Evolutionary conservation across 2,113 vertebrate genomes (phyloP).

Genomic region (Seriola aureovittata): DNA sequence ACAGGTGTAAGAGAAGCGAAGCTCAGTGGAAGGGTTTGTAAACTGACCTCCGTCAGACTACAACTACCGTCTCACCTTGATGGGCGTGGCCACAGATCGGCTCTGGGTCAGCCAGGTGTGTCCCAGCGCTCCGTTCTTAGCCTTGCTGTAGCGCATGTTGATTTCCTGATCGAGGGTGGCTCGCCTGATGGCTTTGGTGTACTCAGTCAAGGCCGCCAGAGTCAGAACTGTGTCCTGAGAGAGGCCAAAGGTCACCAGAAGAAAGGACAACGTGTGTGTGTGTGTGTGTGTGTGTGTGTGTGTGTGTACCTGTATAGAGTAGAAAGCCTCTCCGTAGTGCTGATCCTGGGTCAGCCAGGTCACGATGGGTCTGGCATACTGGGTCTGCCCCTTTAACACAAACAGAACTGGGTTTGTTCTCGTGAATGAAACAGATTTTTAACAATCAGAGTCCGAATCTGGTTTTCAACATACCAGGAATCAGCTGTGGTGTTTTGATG

Average conservation of each 20-base stretch:
- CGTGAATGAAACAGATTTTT: no score
- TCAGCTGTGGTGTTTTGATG: no score
- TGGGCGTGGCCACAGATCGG: conserved; percentile 81
- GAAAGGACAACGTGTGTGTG: neutral
- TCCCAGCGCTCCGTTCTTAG: conserved; percentile 70
- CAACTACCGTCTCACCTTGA: conserved; percentile 64
- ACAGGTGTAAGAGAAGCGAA: neutral
- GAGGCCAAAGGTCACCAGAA: conserved; percentile 17
- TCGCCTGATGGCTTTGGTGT: conserved; percentile 79
- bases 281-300: conserved; percentile 4
- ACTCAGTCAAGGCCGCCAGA: conserved; percentile 90
- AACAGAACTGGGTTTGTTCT: no score
- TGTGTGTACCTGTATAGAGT: conserved; percentile 88
- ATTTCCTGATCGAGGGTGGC: conserved; percentile 87
- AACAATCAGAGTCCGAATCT: no score
- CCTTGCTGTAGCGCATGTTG: conserved; percentile 80
- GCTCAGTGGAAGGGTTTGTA: no score
- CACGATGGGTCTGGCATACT: conserved; percentile 88
- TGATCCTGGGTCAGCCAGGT: conserved; percentile 93
- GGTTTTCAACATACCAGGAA: no score
- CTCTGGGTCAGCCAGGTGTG: conserved; percentile 81
- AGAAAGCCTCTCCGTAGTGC: conserved; percentile 90
- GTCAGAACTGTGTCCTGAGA: conserved; percentile 90
- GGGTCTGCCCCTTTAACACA: conserved; percentile 75
- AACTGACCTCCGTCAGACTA: no score